Evolutionary conservation across 2,888 invertebrate species (phyloP).

Genomic region (Anarsia innoxiella): DNA sequence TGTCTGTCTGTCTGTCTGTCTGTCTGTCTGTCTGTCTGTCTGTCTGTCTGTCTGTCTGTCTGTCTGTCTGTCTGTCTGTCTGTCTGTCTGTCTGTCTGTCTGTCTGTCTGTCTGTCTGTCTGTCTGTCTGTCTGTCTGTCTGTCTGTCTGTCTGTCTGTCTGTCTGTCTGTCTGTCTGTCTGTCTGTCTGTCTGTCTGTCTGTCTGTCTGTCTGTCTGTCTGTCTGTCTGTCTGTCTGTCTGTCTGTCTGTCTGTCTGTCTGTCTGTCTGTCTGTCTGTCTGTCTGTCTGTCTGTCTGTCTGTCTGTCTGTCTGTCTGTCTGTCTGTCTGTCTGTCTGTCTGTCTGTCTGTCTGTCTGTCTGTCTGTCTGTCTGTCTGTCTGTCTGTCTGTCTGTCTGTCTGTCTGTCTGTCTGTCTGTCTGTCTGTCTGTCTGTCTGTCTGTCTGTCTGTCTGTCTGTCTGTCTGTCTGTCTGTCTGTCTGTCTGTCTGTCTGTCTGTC

Average conservation of each 20-base stretch:
- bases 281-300: slow-evolving; percentile 1
- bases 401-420: slow-evolving; percentile 2
- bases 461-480: slow-evolving; percentile 2
- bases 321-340: slow-evolving; percentile 2
- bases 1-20: slow-evolving; percentile 2
- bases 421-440: slow-evolving; percentile 2
- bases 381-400: slow-evolving; percentile 2
- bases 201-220: background rate
- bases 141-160: slow-evolving; percentile 5
- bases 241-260: background rate
- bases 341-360: slow-evolving; percentile 2
- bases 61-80: slow-evolving; percentile 3
- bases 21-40: slow-evolving; percentile 3
- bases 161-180: slow-evolving; percentile 1
- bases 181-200: background rate
- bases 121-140: slow-evolving; percentile 4
- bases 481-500: slow-evolving; percentile 2
- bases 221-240: slow-evolving; percentile 2
- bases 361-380: slow-evolving; percentile 2
- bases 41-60: slow-evolving; percentile 4
- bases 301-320: slow-evolving; percentile 1
- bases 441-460: slow-evolving; percentile 2
- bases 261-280: background rate
- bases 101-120: slow-evolving; percentile 3
- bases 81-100: slow-evolving; percentile 4